Evolutionary conservation across 2,797 vertebrate species (phyloP).

Genomic region (Pseudomugil gertrudae): DNA sequence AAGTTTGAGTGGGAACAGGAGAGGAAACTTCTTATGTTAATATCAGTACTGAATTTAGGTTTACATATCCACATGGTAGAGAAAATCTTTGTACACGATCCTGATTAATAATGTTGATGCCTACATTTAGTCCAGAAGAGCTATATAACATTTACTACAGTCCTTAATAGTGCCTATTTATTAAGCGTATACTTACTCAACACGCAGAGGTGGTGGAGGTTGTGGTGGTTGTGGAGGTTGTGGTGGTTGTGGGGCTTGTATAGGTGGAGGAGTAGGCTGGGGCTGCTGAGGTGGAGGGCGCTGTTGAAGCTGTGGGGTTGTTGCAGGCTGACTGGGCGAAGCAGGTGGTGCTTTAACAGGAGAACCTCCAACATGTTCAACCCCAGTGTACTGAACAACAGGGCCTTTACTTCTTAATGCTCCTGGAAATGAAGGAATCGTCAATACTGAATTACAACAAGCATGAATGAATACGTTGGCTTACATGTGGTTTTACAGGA

Average conservation of each 20-base stretch:
- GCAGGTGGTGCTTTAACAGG: slow-evolving; percentile 50
- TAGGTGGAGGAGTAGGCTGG: neutral
- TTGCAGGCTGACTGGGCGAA: slow-evolving; percentile 34
- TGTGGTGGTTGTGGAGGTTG: neutral
- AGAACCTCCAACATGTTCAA: slow-evolving; percentile 72
- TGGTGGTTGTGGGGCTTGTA: neutral
- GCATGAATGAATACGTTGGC: neutral
- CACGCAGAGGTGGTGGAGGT: slow-evolving; percentile 41
- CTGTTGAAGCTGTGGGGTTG: slow-evolving; percentile 34
- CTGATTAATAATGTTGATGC: too few species aligned
- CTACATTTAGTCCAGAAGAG: too few species aligned
- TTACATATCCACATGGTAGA: too few species aligned
- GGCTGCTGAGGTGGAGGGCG: slow-evolving; percentile 26
- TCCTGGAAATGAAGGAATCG: slow-evolving; percentile 72
- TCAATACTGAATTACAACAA: neutral
- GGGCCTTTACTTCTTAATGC: slow-evolving; percentile 93
- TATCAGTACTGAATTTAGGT: too few species aligned
- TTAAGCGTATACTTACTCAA: slow-evolving; percentile 73
- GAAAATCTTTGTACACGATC: too few species aligned
- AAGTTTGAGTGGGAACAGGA: too few species aligned
- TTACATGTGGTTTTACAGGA: neutral
- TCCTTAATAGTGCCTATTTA: neutral
- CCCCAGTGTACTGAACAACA: slow-evolving; percentile 94
- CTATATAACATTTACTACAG: too few species aligned
- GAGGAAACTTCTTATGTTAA: too few species aligned